phyloP scores from a whole-genome alignment of 1,140 invertebrate genomes.

The Dryas iulia region DNA sequence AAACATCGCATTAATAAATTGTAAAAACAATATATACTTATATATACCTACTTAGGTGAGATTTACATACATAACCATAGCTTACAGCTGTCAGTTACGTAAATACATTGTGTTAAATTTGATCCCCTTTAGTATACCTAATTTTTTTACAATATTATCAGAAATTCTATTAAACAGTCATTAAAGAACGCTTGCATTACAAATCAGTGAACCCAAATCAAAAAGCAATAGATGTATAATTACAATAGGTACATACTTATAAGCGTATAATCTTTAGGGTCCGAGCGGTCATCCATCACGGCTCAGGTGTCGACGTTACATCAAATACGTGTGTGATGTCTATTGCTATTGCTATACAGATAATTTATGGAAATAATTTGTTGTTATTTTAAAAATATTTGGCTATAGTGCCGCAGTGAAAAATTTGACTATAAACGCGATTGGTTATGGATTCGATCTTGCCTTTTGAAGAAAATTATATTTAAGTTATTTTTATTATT shows the following conservation, averaged over 20 bases:
- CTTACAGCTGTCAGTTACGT: too few species aligned
- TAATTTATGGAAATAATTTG: too few species aligned
- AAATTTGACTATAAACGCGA: background rate
- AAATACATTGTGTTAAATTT: too few species aligned
- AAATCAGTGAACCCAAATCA: background rate
- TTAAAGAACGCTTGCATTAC: background rate
- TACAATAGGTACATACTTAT: constrained; percentile 14
- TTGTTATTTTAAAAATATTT: too few species aligned
- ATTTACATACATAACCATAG: too few species aligned
- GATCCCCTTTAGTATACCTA: too few species aligned
- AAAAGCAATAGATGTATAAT: constrained; percentile 9
- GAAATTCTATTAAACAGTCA: background rate
- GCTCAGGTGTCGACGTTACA: constrained; percentile 22
- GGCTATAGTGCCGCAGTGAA: too few species aligned
- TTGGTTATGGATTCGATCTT: background rate
- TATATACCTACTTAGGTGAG: too few species aligned
- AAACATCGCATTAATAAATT: too few species aligned
- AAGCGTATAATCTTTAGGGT: constrained; percentile 18
- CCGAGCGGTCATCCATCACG: constrained; percentile 21
- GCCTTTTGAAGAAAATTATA: too few species aligned
- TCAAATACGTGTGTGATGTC: constrained; percentile 17
- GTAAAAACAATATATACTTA: too few species aligned
- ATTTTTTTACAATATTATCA: background rate
- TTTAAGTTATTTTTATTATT: too few species aligned
- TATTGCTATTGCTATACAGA: background rate